A percentile compares a stretch with the other conserved stretches of the same genome.
Evolutionary conservation across 2,113 vertebrate genomes (phyloP).

Genomic region (Arizona elegans): DNA sequence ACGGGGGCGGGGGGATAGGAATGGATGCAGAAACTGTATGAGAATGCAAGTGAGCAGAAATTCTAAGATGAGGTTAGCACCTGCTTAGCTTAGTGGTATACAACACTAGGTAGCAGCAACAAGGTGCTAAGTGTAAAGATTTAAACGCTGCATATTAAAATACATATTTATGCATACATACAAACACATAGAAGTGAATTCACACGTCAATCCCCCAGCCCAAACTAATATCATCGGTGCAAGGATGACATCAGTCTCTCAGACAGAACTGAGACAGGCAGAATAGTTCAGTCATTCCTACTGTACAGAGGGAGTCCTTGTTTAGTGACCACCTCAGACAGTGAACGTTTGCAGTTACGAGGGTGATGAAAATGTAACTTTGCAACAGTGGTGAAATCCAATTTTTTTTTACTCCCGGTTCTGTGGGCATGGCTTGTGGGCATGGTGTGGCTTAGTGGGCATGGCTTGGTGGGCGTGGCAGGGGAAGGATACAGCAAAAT

Average conservation of each 20-base stretch:
- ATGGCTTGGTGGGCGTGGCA: too few relatives aligned
- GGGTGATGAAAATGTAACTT: neutral
- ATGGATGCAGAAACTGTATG: neutral
- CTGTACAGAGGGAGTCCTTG: neutral
- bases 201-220: neutral
- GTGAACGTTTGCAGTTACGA: neutral
- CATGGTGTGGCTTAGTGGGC: too few relatives aligned
- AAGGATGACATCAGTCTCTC: neutral
- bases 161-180: neutral
- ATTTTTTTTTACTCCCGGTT: too few relatives aligned
- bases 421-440: too few relatives aligned
- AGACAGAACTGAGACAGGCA: neutral
- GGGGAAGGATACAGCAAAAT: too few relatives aligned
- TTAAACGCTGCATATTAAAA: neutral
- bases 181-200: neutral
- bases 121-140: neutral
- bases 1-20: too few relatives aligned
- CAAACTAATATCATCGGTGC: neutral
- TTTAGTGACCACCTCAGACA: neutral
- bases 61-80: neutral
- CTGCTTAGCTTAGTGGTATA: neutral
- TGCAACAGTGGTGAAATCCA: too few relatives aligned
- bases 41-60: neutral
- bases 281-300: neutral
- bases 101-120: neutral